Percentiles rank a stretch among this genome's conserved stretches.
These are phyloP conservation scores for Seriola quinqueradiata DNA, from an alignment of 2,113 vertebrate genomes.

Conservation along the genomic window DNA sequence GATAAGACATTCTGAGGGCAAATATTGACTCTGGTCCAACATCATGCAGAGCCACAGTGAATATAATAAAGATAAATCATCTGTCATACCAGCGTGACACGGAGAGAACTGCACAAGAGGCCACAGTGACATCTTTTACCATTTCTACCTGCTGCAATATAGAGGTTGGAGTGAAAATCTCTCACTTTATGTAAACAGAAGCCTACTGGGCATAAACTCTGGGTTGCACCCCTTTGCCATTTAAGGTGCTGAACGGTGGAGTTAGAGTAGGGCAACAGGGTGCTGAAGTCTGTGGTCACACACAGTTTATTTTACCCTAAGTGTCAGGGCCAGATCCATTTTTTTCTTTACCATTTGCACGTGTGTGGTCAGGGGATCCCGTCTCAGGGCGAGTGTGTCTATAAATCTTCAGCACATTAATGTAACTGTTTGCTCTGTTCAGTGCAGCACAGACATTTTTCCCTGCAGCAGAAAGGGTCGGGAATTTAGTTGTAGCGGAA, in stretches of 20 bases:
- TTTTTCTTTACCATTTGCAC: constrained; percentile 45
- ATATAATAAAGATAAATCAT: constrained; percentile 51
- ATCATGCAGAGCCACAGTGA: constrained; percentile 12
- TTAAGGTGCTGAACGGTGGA: constrained; percentile 69
- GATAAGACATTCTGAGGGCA: constrained; percentile 13
- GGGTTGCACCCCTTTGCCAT: constrained; percentile 71
- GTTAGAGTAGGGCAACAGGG: constrained; percentile 24
- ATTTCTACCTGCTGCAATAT: constrained; percentile 30
- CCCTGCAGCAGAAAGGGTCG: background rate
- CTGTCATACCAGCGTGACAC: background rate
- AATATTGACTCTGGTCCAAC: constrained; percentile 25
- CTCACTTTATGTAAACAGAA: constrained; percentile 66
- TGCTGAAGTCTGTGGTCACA: constrained; percentile 54
- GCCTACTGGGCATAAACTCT: constrained; percentile 57
- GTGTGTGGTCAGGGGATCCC: constrained; percentile 61
- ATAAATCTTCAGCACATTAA: constrained; percentile 54
- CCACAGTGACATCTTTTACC: constrained; percentile 20
- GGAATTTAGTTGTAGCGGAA: background rate
- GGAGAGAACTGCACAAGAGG: background rate
- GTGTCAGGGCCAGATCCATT: constrained; percentile 49
- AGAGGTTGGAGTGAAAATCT: constrained; percentile 54
- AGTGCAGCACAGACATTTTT: background rate
- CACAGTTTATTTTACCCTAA: constrained; percentile 69
- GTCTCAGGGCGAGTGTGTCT: constrained; percentile 21
- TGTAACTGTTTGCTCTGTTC: constrained; percentile 1